phyloP scores from a whole-genome alignment of 2,888 invertebrate genomes.

The Lochmaea crataegi region DNA sequence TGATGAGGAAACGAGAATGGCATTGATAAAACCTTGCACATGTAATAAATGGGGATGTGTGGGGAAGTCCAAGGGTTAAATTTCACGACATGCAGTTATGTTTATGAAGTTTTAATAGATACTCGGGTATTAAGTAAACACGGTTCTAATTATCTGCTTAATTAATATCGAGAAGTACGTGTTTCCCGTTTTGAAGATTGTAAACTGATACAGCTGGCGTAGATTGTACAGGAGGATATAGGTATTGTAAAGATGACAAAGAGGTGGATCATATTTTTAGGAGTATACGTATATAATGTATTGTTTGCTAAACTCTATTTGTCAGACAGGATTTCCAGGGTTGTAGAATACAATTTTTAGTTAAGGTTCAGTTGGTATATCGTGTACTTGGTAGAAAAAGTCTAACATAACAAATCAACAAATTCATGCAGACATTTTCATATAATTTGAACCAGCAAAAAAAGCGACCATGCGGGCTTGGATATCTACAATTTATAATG shows the following conservation, averaged over 20 bases:
- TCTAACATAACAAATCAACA: too few relatives aligned
- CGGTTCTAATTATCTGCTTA: neutral
- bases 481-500: too few relatives aligned
- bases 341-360: too few relatives aligned
- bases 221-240: neutral
- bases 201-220: neutral
- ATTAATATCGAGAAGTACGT: conserved; percentile 1
- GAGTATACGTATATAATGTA: too few relatives aligned
- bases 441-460: too few relatives aligned
- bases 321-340: too few relatives aligned
- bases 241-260: neutral
- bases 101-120: conserved; percentile 16
- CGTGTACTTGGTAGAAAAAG: too few relatives aligned
- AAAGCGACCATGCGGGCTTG: too few relatives aligned
- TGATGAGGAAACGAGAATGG: conserved; percentile 24
- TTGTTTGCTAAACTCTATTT: too few relatives aligned
- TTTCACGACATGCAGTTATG: conserved; percentile 1
- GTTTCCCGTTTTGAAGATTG: neutral
- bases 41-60: conserved; percentile 9
- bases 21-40: conserved; percentile 15
- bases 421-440: too few relatives aligned
- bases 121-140: neutral
- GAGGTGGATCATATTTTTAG: too few relatives aligned
- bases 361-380: too few relatives aligned
- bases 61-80: conserved; percentile 13